phyloP scores from a whole-genome alignment of 1,140 invertebrate genomes.

The Drosophila bifasciata region DNA sequence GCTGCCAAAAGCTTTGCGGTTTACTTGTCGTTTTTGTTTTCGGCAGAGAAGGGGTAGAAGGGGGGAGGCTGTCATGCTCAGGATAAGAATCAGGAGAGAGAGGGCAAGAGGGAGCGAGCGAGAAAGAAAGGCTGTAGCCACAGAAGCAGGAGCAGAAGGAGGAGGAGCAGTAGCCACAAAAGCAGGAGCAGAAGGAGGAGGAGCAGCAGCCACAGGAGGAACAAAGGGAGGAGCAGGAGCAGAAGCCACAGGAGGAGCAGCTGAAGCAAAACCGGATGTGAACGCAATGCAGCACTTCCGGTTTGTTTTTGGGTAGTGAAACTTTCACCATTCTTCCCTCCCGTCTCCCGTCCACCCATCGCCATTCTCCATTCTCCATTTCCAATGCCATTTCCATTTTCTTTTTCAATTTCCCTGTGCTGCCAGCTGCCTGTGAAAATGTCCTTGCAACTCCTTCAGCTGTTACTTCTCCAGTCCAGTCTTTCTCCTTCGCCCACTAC shows the following conservation, averaged over 20 bases:
- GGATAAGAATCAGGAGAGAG: not conserved
- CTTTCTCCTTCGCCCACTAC: no score
- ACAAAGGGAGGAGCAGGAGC: not conserved
- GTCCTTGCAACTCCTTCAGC: not conserved
- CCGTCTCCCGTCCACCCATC: no score
- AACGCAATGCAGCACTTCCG: conserved; percentile 56
- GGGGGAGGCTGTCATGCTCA: conserved; percentile 22
- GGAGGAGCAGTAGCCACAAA: no score
- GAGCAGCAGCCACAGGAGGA: conserved; percentile 5
- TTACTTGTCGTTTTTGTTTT: conserved; percentile 11
- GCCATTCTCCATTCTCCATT: not conserved
- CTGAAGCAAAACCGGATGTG: conserved; percentile 47
- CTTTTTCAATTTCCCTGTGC: conserved; percentile 1
- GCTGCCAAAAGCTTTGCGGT: conserved; percentile 51
- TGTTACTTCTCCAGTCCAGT: not conserved
- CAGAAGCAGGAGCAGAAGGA: conserved; percentile 8
- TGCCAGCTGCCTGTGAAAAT: conserved; percentile 5
- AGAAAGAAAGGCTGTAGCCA: not conserved
- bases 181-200: no score
- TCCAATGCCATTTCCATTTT: not conserved
- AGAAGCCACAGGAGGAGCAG: not conserved
- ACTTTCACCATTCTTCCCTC: no score
- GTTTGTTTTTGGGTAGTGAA: conserved; percentile 6
- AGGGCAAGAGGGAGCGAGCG: no score
- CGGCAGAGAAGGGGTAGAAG: not conserved